Evolutionary conservation across 2,113 vertebrate genomes (phyloP).

Genomic region (Zosterops pallidus): DNA sequence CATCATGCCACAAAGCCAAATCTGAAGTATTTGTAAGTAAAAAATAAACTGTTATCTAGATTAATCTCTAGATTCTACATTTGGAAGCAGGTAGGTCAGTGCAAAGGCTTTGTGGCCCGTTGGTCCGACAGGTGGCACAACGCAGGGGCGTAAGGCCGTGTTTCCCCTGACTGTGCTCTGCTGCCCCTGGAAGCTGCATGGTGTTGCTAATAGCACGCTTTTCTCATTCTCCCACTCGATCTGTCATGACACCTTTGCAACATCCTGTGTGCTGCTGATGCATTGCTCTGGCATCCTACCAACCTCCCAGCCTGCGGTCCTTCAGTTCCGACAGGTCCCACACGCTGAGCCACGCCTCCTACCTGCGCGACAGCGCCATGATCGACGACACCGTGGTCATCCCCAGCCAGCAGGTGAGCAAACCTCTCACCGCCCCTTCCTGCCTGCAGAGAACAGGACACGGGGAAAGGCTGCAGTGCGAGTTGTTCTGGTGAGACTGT

Average conservation of each 20-base stretch:
- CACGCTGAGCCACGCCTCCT: constrained; percentile 88
- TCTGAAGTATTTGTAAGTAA: constrained; percentile 7
- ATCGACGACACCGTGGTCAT: constrained; percentile 86
- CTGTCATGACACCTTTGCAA: constrained; percentile 69
- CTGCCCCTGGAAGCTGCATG: constrained; percentile 77
- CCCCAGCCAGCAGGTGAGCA: constrained; percentile 86
- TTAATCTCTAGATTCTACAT: constrained; percentile 21
- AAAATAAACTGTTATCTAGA: constrained; percentile 7
- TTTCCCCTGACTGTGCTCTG: background rate
- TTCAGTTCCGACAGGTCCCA: constrained; percentile 96
- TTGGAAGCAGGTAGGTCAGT: background rate
- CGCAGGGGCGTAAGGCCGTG: background rate
- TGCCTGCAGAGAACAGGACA: background rate
- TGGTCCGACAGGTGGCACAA: background rate
- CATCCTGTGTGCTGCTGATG: constrained; percentile 64
- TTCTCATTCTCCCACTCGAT: constrained; percentile 73
- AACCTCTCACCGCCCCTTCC: background rate
- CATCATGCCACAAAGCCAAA: background rate
- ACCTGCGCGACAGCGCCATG: constrained; percentile 85
- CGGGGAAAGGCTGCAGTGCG: background rate
- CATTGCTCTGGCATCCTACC: constrained; percentile 71
- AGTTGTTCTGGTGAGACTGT: background rate
- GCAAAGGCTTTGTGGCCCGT: background rate
- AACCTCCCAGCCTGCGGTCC: constrained; percentile 82
- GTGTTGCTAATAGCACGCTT: constrained; percentile 77